Conservation (phyloP, 2,113 vertebrate species). For the Meriones unguiculatus region DNA sequence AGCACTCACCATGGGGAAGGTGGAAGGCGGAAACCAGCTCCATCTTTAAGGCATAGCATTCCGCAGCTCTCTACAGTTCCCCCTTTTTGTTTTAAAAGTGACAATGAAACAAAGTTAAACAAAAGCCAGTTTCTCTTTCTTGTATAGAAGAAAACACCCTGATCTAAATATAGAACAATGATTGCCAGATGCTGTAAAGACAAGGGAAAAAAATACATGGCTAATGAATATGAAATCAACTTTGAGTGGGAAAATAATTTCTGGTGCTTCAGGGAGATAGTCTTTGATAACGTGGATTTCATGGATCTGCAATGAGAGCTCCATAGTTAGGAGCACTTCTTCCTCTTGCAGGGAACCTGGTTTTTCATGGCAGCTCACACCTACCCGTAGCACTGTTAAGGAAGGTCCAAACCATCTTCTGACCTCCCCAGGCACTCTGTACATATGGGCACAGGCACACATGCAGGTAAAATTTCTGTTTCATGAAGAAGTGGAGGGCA, state of each 20-base stretch:
- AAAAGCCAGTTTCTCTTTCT: not conserved
- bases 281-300: not conserved
- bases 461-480: not conserved
- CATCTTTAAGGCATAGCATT: too few species aligned
- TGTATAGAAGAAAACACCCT: not conserved
- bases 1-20: too few species aligned
- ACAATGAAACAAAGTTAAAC: not conserved
- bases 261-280: not conserved
- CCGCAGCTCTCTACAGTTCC: too few species aligned
- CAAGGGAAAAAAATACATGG: not conserved
- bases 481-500: not conserved
- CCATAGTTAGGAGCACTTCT: not conserved
- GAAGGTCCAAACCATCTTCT: not conserved
- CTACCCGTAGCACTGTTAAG: rapidly evolving
- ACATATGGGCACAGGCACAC: not conserved
- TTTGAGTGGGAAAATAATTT: not conserved
- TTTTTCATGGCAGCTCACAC: not conserved
- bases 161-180: not conserved
- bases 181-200: not conserved
- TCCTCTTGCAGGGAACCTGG: not conserved
- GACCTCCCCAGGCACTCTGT: not conserved
- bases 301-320: not conserved
- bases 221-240: not conserved
- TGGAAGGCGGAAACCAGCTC: too few species aligned
- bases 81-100: too few species aligned